phyloP scores from a whole-genome alignment of 2,888 invertebrate species.

The Drosophila vallismaia region DNA sequence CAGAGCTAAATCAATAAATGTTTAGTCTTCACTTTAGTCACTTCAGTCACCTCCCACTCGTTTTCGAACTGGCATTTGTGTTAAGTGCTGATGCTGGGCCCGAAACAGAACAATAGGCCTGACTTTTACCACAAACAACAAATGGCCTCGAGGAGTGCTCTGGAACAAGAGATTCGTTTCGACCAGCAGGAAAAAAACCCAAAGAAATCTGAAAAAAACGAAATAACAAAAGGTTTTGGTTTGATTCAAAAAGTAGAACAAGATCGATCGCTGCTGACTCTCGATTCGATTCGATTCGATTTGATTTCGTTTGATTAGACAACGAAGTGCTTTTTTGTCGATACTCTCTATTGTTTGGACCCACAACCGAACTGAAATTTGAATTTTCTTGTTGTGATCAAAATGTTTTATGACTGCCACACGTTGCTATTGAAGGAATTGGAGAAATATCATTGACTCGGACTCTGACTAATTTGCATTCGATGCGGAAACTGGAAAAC shows the following conservation, averaged over 20 bases:
- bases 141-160: slow-evolving; percentile 41
- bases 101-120: slow-evolving; percentile 44
- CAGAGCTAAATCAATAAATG: slow-evolving; percentile 39
- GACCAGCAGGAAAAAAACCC: slow-evolving; percentile 24
- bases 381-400: slow-evolving; percentile 38
- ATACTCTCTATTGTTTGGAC: slow-evolving; percentile 36
- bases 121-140: slow-evolving; percentile 41
- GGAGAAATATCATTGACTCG: slow-evolving; percentile 3
- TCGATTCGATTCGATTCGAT: slow-evolving; percentile 34
- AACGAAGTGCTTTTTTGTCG: slow-evolving; percentile 30
- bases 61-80: slow-evolving; percentile 26
- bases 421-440: slow-evolving; percentile 28
- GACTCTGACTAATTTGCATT: slow-evolving; percentile 52
- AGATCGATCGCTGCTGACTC: slow-evolving; percentile 52
- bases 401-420: slow-evolving; percentile 50
- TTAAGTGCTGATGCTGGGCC: slow-evolving; percentile 51
- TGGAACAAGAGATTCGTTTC: slow-evolving; percentile 41
- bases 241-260: slow-evolving; percentile 54
- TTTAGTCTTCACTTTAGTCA: not conserved
- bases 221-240: slow-evolving; percentile 43
- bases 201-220: slow-evolving; percentile 16
- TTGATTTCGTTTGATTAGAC: slow-evolving; percentile 43
- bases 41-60: slow-evolving; percentile 31
- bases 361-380: slow-evolving; percentile 19
- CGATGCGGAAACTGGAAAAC: slow-evolving; percentile 52